These are phyloP conservation scores for Sciurus niger DNA, from an alignment of 2,113 vertebrate species.

Conservation along the genomic window DNA sequence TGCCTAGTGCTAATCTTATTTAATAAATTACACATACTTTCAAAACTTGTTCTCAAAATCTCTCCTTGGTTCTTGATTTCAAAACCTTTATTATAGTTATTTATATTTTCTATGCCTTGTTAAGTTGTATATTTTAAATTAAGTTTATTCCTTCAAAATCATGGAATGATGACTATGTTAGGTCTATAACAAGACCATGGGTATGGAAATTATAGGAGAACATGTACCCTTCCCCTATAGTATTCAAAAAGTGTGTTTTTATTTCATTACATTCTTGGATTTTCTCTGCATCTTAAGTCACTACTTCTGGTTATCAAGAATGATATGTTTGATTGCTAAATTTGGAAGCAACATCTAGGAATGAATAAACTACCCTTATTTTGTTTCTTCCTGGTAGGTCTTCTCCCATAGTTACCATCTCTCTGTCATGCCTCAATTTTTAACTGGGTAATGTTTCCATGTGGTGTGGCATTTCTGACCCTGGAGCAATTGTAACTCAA, in stretches of 20 bases:
- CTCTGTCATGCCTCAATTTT: neutral
- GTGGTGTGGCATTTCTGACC: neutral
- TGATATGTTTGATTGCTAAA: neutral
- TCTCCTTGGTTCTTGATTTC: neutral
- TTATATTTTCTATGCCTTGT: neutral
- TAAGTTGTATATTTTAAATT: neutral
- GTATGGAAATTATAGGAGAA: neutral
- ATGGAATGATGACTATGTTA: neutral
- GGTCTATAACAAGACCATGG: neutral
- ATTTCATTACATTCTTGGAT: neutral
- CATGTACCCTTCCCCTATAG: too few species aligned
- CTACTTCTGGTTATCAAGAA: neutral
- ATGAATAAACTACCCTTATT: neutral
- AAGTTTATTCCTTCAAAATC: neutral
- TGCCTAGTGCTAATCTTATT: neutral
- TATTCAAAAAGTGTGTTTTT: neutral
- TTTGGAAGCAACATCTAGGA: conserved; percentile 11
- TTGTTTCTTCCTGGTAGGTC: neutral
- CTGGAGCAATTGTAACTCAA: neutral
- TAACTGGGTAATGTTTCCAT: neutral
- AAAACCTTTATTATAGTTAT: neutral
- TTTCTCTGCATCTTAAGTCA: neutral
- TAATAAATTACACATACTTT: neutral
- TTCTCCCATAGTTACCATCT: neutral
- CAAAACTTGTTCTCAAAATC: neutral